Percentiles rank a stretch among this genome's conserved stretches.
Conservation (phyloP, 2,888 invertebrate species). For the Acanthoscelides obtectus region DNA sequence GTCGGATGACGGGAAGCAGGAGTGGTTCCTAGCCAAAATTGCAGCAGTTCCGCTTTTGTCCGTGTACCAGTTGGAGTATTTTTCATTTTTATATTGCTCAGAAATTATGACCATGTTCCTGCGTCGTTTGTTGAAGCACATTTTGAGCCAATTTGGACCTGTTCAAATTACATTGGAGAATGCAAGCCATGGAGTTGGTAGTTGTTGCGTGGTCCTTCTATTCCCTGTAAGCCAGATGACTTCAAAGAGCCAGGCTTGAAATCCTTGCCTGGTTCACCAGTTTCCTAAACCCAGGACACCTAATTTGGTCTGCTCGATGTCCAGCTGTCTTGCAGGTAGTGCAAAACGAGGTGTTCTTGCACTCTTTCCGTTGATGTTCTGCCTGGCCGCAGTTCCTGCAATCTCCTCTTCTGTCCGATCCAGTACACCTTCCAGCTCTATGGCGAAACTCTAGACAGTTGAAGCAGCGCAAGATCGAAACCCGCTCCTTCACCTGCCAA, state of each 20-base stretch:
- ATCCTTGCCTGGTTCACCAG: neutral
- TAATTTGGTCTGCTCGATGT: constrained; percentile 7
- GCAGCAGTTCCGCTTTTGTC: no score
- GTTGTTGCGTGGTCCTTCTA: no score
- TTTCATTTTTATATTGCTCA: no score
- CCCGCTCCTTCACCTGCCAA: constrained; percentile 8
- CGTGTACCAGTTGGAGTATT: no score
- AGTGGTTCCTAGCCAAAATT: no score
- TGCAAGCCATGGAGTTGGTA: no score
- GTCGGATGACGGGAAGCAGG: no score
- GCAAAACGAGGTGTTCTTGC: constrained; percentile 5
- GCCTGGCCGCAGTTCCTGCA: constrained; percentile 14
- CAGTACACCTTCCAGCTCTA: constrained; percentile 6
- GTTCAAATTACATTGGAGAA: no score
- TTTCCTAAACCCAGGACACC: constrained; percentile 9
- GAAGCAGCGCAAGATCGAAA: constrained; percentile 6
- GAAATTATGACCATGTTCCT: no score
- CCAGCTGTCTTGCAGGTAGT: constrained; percentile 5
- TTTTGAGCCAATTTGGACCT: no score
- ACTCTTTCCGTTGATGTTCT: constrained; percentile 8
- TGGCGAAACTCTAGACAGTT: constrained; percentile 12
- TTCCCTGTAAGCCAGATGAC: no score
- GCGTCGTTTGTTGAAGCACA: no score
- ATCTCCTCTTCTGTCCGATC: constrained; percentile 2
- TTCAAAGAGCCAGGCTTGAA: neutral